Conservation (phyloP, 35 echinoderm and acorn worm genomes). For the Acanthaster planci region DNA sequence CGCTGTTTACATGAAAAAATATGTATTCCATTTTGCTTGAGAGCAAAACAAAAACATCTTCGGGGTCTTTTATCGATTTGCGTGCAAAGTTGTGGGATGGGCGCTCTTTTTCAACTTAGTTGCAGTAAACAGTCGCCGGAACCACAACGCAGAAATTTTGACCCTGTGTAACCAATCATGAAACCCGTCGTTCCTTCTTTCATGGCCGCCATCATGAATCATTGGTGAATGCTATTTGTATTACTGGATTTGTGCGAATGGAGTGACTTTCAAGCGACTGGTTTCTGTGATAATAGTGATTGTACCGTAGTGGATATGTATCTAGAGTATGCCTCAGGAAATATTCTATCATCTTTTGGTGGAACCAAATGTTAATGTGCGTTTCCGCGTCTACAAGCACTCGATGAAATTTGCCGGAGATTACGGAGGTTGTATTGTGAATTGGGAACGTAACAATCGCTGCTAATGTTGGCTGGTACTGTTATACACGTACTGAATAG, state of each 20-base stretch:
- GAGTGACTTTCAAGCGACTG: not conserved
- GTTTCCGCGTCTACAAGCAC: not conserved
- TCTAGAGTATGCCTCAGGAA: not conserved
- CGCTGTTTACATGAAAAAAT: too few relatives aligned
- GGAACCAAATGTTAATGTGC: not conserved
- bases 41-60: too few relatives aligned
- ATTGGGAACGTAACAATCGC: not conserved
- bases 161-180: not conserved
- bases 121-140: too few relatives aligned
- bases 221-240: not conserved
- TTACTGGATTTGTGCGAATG: not conserved
- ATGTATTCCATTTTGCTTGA: too few relatives aligned
- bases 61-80: too few relatives aligned
- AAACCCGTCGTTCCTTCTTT: slow-evolving; percentile 4
- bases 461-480: too few relatives aligned
- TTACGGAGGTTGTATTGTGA: not conserved
- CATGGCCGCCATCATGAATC: slow-evolving; percentile 30
- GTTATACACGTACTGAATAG: too few relatives aligned
- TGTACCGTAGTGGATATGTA: slow-evolving; percentile 21
- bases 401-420: not conserved
- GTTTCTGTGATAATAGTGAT: not conserved
- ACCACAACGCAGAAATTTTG: too few relatives aligned
- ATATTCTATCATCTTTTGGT: slow-evolving; percentile 20
- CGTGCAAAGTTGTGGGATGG: too few relatives aligned
- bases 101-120: too few relatives aligned